Evolutionary conservation across 2,888 invertebrate species (phyloP).

Genomic region (Junonia oenone): DNA sequence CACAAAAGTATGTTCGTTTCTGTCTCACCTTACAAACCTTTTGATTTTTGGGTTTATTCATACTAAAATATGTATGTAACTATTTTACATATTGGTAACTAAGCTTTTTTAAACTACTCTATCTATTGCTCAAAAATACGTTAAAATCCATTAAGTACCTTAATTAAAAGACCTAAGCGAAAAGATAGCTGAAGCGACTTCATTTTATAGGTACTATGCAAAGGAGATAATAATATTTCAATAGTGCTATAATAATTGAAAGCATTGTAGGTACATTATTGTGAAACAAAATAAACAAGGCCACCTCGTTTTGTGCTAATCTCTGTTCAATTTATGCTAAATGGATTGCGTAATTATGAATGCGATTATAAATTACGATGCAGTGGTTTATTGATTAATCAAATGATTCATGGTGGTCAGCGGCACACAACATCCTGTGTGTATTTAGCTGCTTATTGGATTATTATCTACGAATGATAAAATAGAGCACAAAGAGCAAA

Average conservation of each 20-base stretch:
- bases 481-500: background rate
- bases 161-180: no score
- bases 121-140: no score
- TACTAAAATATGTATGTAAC: no score
- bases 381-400: constrained; percentile 6
- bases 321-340: background rate
- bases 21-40: no score
- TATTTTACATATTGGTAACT: no score
- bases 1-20: no score
- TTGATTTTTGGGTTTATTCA: no score
- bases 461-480: background rate
- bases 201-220: no score
- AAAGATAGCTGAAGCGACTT: no score
- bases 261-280: background rate
- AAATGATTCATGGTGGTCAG: constrained; percentile 2
- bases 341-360: background rate
- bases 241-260: background rate
- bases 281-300: background rate
- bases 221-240: no score
- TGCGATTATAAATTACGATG: constrained; percentile 3
- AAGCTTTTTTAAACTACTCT: no score
- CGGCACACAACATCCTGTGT: background rate
- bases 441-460: background rate
- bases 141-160: no score
- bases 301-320: background rate